Conservation (phyloP, 2,888 invertebrate species). For the Acanthoscelides obtectus region DNA sequence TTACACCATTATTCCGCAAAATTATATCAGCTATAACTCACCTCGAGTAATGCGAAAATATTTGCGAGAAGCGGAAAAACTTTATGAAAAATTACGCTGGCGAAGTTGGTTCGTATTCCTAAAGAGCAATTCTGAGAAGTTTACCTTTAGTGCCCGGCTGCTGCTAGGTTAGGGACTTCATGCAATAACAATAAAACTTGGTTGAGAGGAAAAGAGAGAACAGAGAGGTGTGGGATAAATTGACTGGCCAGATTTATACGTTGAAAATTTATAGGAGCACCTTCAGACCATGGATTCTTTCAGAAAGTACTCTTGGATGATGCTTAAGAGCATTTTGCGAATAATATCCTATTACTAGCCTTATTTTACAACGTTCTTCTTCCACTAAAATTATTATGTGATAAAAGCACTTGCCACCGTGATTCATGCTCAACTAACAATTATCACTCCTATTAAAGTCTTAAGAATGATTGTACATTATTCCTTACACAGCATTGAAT, state of each 20-base stretch:
- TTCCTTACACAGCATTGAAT: too few species aligned
- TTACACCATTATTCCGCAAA: background rate
- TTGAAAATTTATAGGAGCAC: background rate
- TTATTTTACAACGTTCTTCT: too few species aligned
- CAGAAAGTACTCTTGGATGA: too few species aligned
- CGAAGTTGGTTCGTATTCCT: conserved; percentile 27
- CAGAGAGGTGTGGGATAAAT: background rate
- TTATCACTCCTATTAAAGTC: too few species aligned
- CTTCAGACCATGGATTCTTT: background rate
- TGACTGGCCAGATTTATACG: background rate
- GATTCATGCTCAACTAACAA: too few species aligned
- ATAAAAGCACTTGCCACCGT: too few species aligned
- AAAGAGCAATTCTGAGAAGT: conserved; percentile 32
- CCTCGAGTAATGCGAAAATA: conserved; percentile 12
- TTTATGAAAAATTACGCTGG: conserved; percentile 32
- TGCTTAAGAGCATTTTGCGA: too few species aligned
- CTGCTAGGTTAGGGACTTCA: conserved; percentile 11
- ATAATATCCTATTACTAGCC: too few species aligned
- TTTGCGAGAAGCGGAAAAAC: conserved; percentile 27
- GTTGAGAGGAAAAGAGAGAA: conserved; percentile 12
- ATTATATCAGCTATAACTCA: conserved; percentile 19
- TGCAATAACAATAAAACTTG: conserved; percentile 25
- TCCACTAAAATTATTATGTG: too few species aligned
- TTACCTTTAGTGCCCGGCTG: conserved; percentile 28
- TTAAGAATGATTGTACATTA: too few species aligned